These are phyloP conservation scores for Girardinus metallicus DNA, from an alignment of 2,797 vertebrate genomes.

Conservation along the genomic window DNA sequence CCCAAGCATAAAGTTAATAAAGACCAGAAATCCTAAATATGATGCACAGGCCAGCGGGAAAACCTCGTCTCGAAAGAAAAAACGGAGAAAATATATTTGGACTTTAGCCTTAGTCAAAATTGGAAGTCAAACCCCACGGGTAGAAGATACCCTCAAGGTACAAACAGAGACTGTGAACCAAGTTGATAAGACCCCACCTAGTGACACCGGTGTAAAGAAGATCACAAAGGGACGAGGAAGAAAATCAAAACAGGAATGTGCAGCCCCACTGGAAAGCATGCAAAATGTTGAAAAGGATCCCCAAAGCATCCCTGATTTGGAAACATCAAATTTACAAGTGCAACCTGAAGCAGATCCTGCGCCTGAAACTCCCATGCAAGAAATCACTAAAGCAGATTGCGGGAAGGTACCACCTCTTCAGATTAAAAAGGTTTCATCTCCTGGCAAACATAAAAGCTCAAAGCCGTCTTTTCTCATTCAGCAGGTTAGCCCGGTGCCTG, in stretches of 20 bases:
- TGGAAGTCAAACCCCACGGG: constrained; percentile 46
- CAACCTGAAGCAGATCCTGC: constrained; percentile 63
- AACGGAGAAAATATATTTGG: constrained; percentile 82
- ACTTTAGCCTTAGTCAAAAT: constrained; percentile 79
- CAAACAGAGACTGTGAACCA: constrained; percentile 49
- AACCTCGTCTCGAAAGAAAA: constrained; percentile 76
- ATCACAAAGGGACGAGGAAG: constrained; percentile 49
- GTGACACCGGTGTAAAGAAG: constrained; percentile 45
- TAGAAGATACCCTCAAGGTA: constrained; percentile 55
- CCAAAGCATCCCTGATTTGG: constrained; percentile 35
- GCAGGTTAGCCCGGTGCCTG: constrained; percentile 68
- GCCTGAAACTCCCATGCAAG: constrained; percentile 59
- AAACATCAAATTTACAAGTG: constrained; percentile 53
- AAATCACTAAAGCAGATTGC: constrained; percentile 55
- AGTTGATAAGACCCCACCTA: constrained; percentile 35
- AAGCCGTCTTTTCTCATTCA: constrained; percentile 83
- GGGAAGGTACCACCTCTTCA: constrained; percentile 81
- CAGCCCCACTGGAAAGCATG: constrained; percentile 18
- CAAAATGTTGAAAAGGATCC: constrained; percentile 43
- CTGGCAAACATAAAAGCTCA: constrained; percentile 78
- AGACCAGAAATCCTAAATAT: constrained; percentile 82
- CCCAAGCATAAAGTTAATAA: constrained; percentile 79
- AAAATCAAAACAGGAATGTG: constrained; percentile 40
- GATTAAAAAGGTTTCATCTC: constrained; percentile 83
- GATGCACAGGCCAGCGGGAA: constrained; percentile 58